Evolutionary conservation across 2,113 vertebrate genomes (phyloP).

Genomic region (Alligator sinensis): DNA sequence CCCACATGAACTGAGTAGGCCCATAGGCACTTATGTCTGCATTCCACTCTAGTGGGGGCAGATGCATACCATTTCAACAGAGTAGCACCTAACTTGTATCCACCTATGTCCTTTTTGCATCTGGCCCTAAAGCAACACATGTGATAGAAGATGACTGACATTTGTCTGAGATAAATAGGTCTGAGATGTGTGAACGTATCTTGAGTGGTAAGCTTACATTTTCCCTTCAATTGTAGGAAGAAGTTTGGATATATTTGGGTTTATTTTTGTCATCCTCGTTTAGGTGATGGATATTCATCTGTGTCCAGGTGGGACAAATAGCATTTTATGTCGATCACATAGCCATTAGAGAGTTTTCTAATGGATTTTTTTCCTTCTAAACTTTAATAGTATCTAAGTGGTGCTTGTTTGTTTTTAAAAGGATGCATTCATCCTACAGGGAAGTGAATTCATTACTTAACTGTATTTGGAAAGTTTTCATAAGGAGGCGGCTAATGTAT

Average conservation of each 20-base stretch:
- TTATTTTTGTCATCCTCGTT: not conserved
- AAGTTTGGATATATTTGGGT: not conserved
- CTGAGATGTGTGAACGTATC: too few relatives aligned
- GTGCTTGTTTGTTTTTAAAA: accelerated
- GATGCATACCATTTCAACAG: too few relatives aligned
- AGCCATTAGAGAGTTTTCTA: not conserved
- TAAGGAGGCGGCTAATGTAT: accelerated
- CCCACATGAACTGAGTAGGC: too few relatives aligned
- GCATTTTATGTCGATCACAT: not conserved
- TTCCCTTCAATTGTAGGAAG: too few relatives aligned
- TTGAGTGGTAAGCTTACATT: too few relatives aligned
- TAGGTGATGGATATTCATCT: not conserved
- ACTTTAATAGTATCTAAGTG: not conserved
- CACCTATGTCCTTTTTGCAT: too few relatives aligned
- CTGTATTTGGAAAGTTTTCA: not conserved
- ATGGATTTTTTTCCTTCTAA: not conserved
- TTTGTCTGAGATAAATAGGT: too few relatives aligned
- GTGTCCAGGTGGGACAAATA: not conserved
- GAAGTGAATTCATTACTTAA: not conserved
- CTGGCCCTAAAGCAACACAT: too few relatives aligned
- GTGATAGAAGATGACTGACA: too few relatives aligned
- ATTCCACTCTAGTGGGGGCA: too few relatives aligned
- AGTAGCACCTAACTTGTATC: too few relatives aligned
- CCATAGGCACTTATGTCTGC: too few relatives aligned
- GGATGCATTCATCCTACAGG: not conserved